Evolutionary conservation across 2,113 vertebrate genomes (phyloP).

Genomic region (Charadrius vociferus): DNA sequence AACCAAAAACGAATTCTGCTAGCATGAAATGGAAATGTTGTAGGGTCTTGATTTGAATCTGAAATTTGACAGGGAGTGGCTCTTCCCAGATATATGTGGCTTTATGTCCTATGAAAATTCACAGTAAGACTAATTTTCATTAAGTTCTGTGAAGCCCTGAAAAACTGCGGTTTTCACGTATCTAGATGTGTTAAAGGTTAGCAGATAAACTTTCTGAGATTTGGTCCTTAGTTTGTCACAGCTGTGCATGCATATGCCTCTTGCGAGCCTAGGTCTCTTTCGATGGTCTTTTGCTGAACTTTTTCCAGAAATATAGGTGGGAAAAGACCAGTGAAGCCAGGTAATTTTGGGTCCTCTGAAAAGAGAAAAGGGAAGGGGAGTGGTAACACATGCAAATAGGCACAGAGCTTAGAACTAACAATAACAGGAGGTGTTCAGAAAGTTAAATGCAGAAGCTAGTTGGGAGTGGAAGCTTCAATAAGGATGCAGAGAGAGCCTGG

Average conservation of each 20-base stretch:
- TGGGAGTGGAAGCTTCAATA: not conserved
- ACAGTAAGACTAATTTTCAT: not conserved
- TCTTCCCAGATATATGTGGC: fast-evolving
- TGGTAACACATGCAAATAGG: not conserved
- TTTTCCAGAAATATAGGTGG: not conserved
- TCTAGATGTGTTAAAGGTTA: not conserved
- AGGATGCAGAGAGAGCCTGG: not conserved
- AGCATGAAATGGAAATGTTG: not conserved
- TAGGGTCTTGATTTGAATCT: not conserved
- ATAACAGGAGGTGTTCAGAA: not conserved
- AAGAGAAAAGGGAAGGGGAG: not conserved
- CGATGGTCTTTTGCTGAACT: not conserved
- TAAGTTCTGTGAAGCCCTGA: not conserved
- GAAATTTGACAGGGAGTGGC: not conserved
- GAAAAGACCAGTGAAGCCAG: not conserved
- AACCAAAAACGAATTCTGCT: not conserved
- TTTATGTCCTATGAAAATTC: not conserved
- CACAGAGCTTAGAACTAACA: not conserved
- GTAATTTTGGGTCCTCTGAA: not conserved
- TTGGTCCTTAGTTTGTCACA: not conserved
- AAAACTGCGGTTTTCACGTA: not conserved
- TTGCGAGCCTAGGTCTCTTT: not conserved
- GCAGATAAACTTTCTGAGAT: not conserved
- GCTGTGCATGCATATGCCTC: not conserved
- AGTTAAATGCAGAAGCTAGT: not conserved